phyloP scores from a whole-genome alignment of 1,140 invertebrate genomes.

The Halictus rubicundus region DNA sequence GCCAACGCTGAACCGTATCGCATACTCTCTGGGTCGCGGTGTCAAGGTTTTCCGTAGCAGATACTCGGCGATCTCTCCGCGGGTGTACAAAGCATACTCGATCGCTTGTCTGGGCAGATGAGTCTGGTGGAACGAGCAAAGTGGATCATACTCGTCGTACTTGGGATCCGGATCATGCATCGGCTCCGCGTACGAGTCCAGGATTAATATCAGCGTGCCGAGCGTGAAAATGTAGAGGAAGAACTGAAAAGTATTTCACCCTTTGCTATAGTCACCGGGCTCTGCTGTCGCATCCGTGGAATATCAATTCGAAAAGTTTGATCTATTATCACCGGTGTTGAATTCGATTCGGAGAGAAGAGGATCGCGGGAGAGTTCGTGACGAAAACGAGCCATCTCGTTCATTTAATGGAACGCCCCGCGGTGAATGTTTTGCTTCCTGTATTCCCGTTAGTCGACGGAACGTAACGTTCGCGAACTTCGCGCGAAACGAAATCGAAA shows the following conservation, averaged over 20 bases:
- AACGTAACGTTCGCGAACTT: no score
- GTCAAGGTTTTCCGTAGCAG: neutral
- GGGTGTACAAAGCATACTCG: constrained; percentile 8
- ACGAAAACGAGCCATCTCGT: neutral
- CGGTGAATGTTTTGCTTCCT: no score
- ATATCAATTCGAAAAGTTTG: neutral
- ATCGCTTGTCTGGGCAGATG: constrained; percentile 50
- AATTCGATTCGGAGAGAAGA: neutral
- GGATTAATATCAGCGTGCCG: constrained; percentile 51
- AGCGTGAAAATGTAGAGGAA: constrained; percentile 48
- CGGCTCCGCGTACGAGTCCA: constrained; percentile 40
- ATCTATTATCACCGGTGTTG: neutral
- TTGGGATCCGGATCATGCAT: neutral
- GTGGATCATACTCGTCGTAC: neutral
- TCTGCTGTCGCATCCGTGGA: neutral
- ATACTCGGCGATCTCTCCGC: neutral
- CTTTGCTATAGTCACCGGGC: neutral
- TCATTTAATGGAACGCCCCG: no score
- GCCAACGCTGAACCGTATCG: no score
- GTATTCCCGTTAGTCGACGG: no score
- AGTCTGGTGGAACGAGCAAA: constrained; percentile 47
- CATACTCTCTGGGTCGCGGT: constrained; percentile 8
- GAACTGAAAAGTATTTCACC: constrained; percentile 57
- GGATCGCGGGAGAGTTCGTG: neutral
- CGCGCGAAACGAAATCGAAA: no score